phyloP scores from a whole-genome alignment of 2,888 invertebrate genomes.

The Geotrupes spiniger region DNA sequence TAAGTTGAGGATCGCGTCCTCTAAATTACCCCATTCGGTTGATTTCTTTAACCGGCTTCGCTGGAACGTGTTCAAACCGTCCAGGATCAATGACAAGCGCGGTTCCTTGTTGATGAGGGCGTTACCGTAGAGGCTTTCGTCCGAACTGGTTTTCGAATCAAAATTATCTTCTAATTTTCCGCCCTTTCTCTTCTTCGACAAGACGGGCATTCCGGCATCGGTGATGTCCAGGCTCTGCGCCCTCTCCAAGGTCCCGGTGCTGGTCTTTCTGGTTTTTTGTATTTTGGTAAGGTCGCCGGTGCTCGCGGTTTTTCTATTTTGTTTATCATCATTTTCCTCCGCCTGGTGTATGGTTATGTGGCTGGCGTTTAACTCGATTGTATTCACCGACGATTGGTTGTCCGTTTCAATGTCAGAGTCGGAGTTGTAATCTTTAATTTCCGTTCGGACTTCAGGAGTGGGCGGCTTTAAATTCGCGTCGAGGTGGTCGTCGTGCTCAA shows the following conservation, averaged over 20 bases:
- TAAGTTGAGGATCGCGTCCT: slow-evolving; percentile 69
- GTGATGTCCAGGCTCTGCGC: slow-evolving; percentile 80
- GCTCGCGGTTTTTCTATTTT: slow-evolving; percentile 73
- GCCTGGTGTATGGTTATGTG: slow-evolving; percentile 74
- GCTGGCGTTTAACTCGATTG: slow-evolving; percentile 70
- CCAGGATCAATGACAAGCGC: slow-evolving; percentile 59
- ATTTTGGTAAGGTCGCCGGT: slow-evolving; percentile 76
- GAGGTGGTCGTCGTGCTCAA: slow-evolving; percentile 17
- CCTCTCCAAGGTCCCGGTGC: slow-evolving; percentile 63
- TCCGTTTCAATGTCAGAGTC: slow-evolving; percentile 56
- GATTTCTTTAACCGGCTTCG: slow-evolving; percentile 68
- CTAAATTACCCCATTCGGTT: slow-evolving; percentile 72
- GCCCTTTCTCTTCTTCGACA: slow-evolving; percentile 63
- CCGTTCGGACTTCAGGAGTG: slow-evolving; percentile 18
- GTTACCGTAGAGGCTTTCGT: slow-evolving; percentile 48
- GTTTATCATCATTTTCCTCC: slow-evolving; percentile 59
- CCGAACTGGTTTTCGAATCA: slow-evolving; percentile 45
- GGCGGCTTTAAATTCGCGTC: slow-evolving; percentile 8
- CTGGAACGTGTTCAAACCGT: slow-evolving; percentile 67
- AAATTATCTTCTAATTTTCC: slow-evolving; percentile 52
- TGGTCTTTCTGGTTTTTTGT: slow-evolving; percentile 50
- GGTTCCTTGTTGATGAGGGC: slow-evolving; percentile 58
- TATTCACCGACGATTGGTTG: slow-evolving; percentile 54
- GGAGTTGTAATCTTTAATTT: slow-evolving; percentile 44
- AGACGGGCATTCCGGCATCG: slow-evolving; percentile 46